Conservation (phyloP, 2,888 invertebrate genomes). For the Diplazon laetatorius region DNA sequence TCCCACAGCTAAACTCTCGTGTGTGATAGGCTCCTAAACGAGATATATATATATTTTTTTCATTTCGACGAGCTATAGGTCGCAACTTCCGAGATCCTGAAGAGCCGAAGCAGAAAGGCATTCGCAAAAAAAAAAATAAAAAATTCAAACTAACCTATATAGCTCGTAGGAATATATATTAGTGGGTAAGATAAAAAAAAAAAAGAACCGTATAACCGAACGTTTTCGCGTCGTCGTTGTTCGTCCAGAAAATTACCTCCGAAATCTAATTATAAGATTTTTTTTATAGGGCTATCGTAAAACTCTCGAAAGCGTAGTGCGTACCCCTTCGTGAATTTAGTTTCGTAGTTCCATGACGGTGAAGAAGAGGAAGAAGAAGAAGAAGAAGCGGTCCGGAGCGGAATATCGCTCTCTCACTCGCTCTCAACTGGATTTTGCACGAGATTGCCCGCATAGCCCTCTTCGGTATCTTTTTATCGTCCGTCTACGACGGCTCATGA, state of each 20-base stretch:
- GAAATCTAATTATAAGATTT: constrained; percentile 82
- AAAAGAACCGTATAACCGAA: constrained; percentile 17
- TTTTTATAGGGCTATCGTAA: constrained; percentile 82
- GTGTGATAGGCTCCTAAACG: too few species aligned
- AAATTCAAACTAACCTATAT: constrained; percentile 37
- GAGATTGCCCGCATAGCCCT: constrained; percentile 50
- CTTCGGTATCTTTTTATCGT: constrained; percentile 32
- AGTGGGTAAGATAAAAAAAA: constrained; percentile 20
- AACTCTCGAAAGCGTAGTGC: constrained; percentile 69
- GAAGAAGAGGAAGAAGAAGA: constrained; percentile 17
- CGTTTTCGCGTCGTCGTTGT: constrained; percentile 44
- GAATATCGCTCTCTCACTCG: background rate
- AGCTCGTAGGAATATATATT: constrained; percentile 27
- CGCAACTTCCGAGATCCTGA: too few species aligned
- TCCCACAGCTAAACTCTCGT: too few species aligned
- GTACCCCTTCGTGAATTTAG: constrained; percentile 63
- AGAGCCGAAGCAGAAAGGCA: constrained; percentile 19
- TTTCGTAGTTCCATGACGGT: constrained; percentile 22
- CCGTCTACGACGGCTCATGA: constrained; percentile 23
- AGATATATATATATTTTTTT: too few species aligned
- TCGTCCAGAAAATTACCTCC: constrained; percentile 80
- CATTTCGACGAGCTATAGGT: too few species aligned
- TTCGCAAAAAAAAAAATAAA: constrained; percentile 31
- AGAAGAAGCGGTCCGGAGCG: constrained; percentile 44
- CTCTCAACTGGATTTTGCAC: constrained; percentile 22